Conservation (phyloP, 2,888 invertebrate species). For the Hylaea fasciaria region DNA sequence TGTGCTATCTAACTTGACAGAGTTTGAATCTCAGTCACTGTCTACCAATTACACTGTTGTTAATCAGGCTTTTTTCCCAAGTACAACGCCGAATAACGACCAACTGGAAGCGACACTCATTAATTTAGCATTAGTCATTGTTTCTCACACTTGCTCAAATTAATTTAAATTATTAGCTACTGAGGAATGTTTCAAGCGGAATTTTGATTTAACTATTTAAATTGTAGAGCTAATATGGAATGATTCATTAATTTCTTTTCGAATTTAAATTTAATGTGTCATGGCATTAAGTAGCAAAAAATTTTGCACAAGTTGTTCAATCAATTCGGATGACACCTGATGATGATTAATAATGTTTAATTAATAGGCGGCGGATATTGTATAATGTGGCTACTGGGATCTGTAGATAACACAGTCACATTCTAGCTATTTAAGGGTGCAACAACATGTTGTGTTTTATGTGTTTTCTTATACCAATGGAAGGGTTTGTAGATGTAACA, state of each 20-base stretch:
- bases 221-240: conserved; percentile 10
- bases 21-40: conserved; percentile 2
- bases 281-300: conserved; percentile 4
- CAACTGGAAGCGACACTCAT: conserved; percentile 26
- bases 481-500: too few species aligned
- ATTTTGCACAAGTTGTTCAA: conserved; percentile 12
- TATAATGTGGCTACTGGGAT: not conserved
- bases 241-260: conserved; percentile 19
- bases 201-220: conserved; percentile 21
- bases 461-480: too few species aligned
- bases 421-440: too few species aligned
- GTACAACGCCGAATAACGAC: conserved; percentile 6
- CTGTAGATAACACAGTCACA: too few species aligned
- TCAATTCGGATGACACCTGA: conserved; percentile 15
- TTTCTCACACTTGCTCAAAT: conserved; percentile 27
- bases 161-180: conserved; percentile 22
- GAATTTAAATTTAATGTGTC: conserved; percentile 9
- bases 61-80: conserved; percentile 7
- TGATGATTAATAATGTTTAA: conserved; percentile 16
- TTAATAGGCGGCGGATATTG: not conserved
- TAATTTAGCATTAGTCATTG: conserved; percentile 23
- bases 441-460: too few species aligned
- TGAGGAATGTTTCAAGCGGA: not conserved
- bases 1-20: too few species aligned
- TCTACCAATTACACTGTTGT: not conserved